These are phyloP conservation scores for Tetropium fuscum DNA, from an alignment of 2,888 invertebrate genomes.

Conservation along the genomic window DNA sequence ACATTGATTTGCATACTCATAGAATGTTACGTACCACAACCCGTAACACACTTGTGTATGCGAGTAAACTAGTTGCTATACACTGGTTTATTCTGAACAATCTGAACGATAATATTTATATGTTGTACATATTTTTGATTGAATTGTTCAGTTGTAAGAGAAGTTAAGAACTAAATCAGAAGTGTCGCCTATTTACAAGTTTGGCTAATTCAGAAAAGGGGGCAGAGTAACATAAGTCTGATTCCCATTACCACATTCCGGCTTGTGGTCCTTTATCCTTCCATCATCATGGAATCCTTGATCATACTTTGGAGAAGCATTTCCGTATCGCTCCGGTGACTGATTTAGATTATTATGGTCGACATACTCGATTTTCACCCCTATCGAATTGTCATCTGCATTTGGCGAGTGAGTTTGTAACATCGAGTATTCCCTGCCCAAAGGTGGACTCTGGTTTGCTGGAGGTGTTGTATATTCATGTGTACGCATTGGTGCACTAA, in stretches of 20 bases:
- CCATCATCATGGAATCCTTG: conserved; percentile 66
- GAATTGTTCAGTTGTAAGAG: conserved; percentile 20
- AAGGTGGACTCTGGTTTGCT: conserved; percentile 73
- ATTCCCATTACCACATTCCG: conserved; percentile 61
- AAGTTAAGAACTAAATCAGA: conserved; percentile 20
- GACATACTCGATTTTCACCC: conserved; percentile 64
- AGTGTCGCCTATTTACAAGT: conserved; percentile 44
- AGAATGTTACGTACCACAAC: no score
- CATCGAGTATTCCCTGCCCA: conserved; percentile 76
- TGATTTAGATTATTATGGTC: conserved; percentile 62
- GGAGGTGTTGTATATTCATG: conserved; percentile 72
- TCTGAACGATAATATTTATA: no score
- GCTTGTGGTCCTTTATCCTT: conserved; percentile 61
- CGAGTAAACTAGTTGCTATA: no score
- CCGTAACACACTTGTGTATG: no score
- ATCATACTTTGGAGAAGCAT: conserved; percentile 73
- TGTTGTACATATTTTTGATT: conserved; percentile 32
- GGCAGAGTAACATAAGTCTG: conserved; percentile 79
- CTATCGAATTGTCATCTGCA: conserved; percentile 63
- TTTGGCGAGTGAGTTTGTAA: conserved; percentile 73
- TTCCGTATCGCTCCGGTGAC: conserved; percentile 72
- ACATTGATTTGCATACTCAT: no score
- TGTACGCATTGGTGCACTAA: conserved; percentile 68
- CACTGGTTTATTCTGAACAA: no score
- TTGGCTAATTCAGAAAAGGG: conserved; percentile 79